Percentiles rank a stretch among this genome's conserved stretches.
Evolutionary conservation across 1,140 invertebrate species (phyloP).

Genomic region (Diorhabda carinulata): DNA sequence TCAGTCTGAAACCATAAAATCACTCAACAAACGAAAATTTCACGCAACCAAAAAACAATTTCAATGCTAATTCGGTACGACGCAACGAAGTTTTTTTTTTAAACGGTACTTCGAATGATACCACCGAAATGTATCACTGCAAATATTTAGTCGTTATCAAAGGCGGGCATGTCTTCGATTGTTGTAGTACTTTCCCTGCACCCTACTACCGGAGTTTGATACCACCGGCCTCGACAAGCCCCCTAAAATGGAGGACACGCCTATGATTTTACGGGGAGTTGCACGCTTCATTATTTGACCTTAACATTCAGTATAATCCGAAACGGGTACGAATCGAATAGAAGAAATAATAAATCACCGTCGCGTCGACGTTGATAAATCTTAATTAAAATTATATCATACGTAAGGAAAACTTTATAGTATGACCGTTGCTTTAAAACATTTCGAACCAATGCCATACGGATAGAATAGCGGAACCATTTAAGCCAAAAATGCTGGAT

Average conservation of each 20-base stretch:
- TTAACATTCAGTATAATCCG: background rate
- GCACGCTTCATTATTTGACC: background rate
- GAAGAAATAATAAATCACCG: too few species aligned
- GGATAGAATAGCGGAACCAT: too few species aligned
- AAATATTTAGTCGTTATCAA: slow-evolving; percentile 5
- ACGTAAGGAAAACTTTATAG: too few species aligned
- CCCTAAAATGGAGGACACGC: slow-evolving; percentile 5
- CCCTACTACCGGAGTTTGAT: slow-evolving; percentile 1
- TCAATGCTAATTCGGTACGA: background rate
- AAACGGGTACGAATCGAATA: too few species aligned
- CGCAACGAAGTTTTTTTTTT: background rate
- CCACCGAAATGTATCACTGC: background rate
- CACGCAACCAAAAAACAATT: background rate
- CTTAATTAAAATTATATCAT: too few species aligned
- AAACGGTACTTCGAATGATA: background rate
- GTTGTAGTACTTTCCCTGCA: slow-evolving; percentile 15
- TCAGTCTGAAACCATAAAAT: background rate
- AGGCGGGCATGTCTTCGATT: slow-evolving; percentile 10
- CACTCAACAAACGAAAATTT: background rate
- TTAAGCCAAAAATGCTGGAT: too few species aligned
- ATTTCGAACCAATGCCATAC: too few species aligned
- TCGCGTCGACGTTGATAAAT: too few species aligned
- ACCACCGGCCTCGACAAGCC: slow-evolving; percentile 17
- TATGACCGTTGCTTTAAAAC: too few species aligned
- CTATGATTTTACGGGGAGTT: background rate